Base-by-base conservation (phyloP, 2,113 vertebrate species). In the Lontra canadensis region DNA sequence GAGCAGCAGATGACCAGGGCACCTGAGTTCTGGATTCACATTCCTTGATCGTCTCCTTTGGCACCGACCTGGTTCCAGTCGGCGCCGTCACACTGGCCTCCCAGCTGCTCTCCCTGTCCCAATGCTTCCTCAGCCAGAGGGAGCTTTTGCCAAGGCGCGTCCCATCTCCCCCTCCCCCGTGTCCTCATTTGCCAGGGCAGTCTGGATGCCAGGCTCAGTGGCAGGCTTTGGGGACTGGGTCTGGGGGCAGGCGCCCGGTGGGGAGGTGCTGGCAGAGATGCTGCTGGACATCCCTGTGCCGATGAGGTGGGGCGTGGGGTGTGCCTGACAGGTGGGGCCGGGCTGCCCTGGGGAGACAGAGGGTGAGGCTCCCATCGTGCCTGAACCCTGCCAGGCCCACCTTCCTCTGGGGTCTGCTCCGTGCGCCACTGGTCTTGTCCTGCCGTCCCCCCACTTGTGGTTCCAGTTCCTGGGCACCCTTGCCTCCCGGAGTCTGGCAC, bases 1-100 rank as follows among this genome's bases (percentile, higher is more conserved):
- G 8, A 49, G 3, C 4, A 4, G 7, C 42, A 18, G 69, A 5
- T 8, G 25, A 25, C 44, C n/a, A 42, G 67, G 31, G 36, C 6
- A 2, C 57, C 0, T 36, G 42, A 14, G 39, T 44, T 52, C 34
- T 34, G 47, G 26, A 20, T 49, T 59, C 3, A 6, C 4, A 12
- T 25, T 5, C 69, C 34, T 39, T 76, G 73, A 36, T 71, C 0
- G 25, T 63, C 47, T 59, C 42, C 61, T 71, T 39, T 52, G 61
- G 80, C 29, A 26, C 34, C 11, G 1, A 34, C 82, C 74, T 8
- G 18, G 74, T 80, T 81, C 44, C 29, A 44, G 52, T 12, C 9
- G 5, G 52, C 0, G 18, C 63, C 11, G 0, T 42, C n/a, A 20
- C 31, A 9, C 21, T 1, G 49, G 25, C 63, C 57, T 49, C 36